A percentile compares a stretch with the other conserved stretches of the same genome.
Evolutionary conservation across 2,888 invertebrate genomes (phyloP).

Genomic region (Rugalucina vietnamica): DNA sequence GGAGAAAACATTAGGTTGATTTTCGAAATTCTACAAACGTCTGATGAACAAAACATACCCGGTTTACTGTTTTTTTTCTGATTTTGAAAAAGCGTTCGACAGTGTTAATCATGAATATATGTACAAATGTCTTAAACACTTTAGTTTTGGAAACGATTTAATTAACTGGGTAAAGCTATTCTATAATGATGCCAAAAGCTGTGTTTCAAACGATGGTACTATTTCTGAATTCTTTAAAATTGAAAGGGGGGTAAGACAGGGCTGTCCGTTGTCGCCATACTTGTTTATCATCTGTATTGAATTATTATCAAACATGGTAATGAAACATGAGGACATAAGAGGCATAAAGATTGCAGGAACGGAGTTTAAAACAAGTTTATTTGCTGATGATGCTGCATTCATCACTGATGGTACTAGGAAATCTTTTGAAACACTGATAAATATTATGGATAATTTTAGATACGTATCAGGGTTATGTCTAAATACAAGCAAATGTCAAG

Average conservation of each 20-base stretch:
- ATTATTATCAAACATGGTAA: not conserved
- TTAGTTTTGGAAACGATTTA: not conserved
- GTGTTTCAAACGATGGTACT: not conserved
- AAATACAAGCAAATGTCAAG: too few species aligned
- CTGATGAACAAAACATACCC: not conserved
- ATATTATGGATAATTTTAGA: too few species aligned
- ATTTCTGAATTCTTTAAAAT: not conserved
- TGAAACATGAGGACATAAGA: not conserved
- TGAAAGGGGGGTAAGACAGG: not conserved
- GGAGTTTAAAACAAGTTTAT: not conserved
- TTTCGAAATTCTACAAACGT: not conserved
- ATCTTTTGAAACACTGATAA: too few species aligned
- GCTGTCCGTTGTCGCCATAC: not conserved
- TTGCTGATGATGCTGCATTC: not conserved
- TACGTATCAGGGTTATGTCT: too few species aligned
- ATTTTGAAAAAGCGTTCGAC: conserved; percentile 12
- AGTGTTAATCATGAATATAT: not conserved
- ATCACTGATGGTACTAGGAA: too few species aligned
- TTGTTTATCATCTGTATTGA: not conserved
- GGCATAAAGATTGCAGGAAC: not conserved
- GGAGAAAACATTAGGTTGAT: not conserved
- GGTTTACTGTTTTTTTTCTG: not conserved
- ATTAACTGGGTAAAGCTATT: not conserved
- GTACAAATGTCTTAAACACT: not conserved
- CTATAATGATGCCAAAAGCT: not conserved